A percentile compares a stretch with the other conserved stretches of the same genome.
Evolutionary conservation across 2,888 invertebrate species (phyloP).

Genomic region (Azorinus chamasolen): DNA sequence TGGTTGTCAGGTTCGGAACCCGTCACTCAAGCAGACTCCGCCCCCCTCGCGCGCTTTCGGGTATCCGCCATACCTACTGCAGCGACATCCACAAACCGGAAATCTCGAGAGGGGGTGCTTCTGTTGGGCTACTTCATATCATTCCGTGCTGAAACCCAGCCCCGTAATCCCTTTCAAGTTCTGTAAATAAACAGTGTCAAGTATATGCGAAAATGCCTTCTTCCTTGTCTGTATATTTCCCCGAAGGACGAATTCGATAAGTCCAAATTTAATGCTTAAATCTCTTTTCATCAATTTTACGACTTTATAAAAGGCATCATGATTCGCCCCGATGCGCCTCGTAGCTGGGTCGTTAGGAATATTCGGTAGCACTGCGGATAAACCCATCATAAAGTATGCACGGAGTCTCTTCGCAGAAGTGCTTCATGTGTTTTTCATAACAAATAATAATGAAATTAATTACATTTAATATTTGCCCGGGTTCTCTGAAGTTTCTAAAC

Average conservation of each 20-base stretch:
- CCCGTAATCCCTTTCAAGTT: constrained; percentile 10
- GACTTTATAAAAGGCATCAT: constrained; percentile 4
- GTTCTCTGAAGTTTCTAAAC: background rate
- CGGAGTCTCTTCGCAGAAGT: constrained; percentile 17
- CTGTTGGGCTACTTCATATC: too few species aligned
- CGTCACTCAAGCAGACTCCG: constrained; percentile 27
- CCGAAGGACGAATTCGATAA: too few species aligned
- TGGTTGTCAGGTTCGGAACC: constrained; percentile 32
- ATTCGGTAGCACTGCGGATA: constrained; percentile 24
- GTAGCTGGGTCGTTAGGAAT: background rate
- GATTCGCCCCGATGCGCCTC: constrained; percentile 15
- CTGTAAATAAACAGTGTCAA: constrained; percentile 1
- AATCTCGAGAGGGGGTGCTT: constrained; percentile 21
- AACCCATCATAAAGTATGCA: constrained; percentile 33
- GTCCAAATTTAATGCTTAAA: too few species aligned
- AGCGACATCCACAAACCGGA: constrained; percentile 11
- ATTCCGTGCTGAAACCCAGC: background rate
- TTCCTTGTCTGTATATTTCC: too few species aligned
- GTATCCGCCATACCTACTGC: too few species aligned
- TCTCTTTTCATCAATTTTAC: constrained; percentile 16
- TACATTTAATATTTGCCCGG: constrained; percentile 17
- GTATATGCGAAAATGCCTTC: background rate
- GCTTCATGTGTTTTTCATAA: constrained; percentile 50
- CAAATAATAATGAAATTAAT: constrained; percentile 54
- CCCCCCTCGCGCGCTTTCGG: constrained; percentile 24